These are phyloP conservation scores for Hydraecia micacea DNA, from an alignment of 2,888 invertebrate species.

Conservation along the genomic window DNA sequence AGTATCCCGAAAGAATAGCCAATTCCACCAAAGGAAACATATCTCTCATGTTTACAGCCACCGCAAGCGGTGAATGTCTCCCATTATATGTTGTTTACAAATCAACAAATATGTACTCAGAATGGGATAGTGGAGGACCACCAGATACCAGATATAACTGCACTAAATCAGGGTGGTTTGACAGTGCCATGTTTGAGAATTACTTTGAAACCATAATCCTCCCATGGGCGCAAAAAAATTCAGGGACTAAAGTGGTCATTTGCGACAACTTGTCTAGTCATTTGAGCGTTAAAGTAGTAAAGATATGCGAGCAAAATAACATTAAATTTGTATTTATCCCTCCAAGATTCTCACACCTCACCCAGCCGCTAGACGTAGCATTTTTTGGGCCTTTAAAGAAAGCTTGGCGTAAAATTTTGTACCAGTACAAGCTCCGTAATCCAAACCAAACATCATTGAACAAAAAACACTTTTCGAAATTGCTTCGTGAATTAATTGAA, in stretches of 20 bases:
- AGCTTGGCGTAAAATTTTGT: slow-evolving; percentile 2
- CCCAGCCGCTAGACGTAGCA: slow-evolving; percentile 2
- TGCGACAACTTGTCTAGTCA: slow-evolving; percentile 10
- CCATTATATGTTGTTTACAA: slow-evolving; percentile 46
- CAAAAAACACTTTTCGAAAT: too few relatives aligned
- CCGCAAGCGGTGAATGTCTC: slow-evolving; percentile 25
- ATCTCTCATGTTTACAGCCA: slow-evolving; percentile 48
- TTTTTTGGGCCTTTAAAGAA: slow-evolving; percentile 5
- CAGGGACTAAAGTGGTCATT: slow-evolving; percentile 3
- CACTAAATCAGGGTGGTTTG: slow-evolving; percentile 36
- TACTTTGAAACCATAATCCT: slow-evolving; percentile 29
- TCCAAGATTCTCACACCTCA: slow-evolving; percentile 1
- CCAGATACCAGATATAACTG: slow-evolving; percentile 28
- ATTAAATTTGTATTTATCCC: slow-evolving; percentile 7
- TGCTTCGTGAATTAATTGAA: too few relatives aligned
- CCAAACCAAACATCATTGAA: too few relatives aligned
- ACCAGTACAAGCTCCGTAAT: slow-evolving; percentile 5
- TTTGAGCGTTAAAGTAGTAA: slow-evolving; percentile 2
- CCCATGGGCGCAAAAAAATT: background rate
- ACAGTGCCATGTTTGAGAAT: slow-evolving; percentile 28
- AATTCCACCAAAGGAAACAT: slow-evolving; percentile 60
- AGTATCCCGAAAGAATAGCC: slow-evolving; percentile 54
- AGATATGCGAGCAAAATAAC: slow-evolving; percentile 1
- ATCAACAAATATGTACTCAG: slow-evolving; percentile 19
- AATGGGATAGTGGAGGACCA: slow-evolving; percentile 35